These are phyloP conservation scores for Eupithecia abbreviata DNA, from an alignment of 2,888 invertebrate species.

Conservation along the genomic window DNA sequence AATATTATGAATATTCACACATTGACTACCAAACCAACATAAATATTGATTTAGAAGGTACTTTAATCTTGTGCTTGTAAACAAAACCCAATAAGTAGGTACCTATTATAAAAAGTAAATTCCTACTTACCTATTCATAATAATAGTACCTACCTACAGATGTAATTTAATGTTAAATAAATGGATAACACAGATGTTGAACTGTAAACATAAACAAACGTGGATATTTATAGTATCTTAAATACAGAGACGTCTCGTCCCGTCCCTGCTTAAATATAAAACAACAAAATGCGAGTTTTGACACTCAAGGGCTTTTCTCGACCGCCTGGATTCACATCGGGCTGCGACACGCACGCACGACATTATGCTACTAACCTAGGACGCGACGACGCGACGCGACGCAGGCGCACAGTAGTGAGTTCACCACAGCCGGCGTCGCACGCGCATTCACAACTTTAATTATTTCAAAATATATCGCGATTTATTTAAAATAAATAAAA, in stretches of 20 bases:
- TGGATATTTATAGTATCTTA: background rate
- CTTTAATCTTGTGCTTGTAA: too few relatives aligned
- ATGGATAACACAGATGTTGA: background rate
- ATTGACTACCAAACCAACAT: too few relatives aligned
- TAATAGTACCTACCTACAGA: too few relatives aligned
- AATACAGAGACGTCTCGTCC: too few relatives aligned
- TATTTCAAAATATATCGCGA: slow-evolving; percentile 6
- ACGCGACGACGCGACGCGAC: slow-evolving; percentile 17
- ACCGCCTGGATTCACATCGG: slow-evolving; percentile 30
- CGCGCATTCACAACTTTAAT: background rate
- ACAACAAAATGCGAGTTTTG: background rate
- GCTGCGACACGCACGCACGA: slow-evolving; percentile 35
- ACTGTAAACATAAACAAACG: background rate
- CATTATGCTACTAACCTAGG: too few relatives aligned
- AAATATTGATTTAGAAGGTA: too few relatives aligned
- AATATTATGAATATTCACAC: too few relatives aligned
- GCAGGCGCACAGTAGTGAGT: slow-evolving; percentile 57
- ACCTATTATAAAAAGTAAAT: too few relatives aligned
- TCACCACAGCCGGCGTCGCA: slow-evolving; percentile 37
- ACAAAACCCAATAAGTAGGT: too few relatives aligned
- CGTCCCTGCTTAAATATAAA: background rate
- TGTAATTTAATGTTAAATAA: background rate
- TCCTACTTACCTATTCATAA: too few relatives aligned
- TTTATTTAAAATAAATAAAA: slow-evolving; percentile 15
- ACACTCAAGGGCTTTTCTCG: slow-evolving; percentile 31